Base-by-base conservation (phyloP, 2,888 invertebrate genomes). In the Drosophila yooni region DNA sequence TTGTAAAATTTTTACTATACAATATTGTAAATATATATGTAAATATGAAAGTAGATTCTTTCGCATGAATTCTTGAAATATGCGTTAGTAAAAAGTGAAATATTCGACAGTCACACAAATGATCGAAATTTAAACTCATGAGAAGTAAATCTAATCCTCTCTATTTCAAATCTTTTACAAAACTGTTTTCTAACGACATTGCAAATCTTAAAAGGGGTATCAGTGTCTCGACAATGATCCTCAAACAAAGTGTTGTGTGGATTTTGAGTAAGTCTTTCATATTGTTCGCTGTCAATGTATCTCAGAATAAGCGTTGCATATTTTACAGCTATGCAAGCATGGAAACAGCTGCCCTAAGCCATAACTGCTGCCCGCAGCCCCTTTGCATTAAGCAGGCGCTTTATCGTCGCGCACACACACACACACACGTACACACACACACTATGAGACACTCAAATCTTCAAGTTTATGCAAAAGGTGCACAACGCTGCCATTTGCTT, bases 391-490 rank as follows among this genome's bases (percentile, higher is more conserved):
- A 74, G 69, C 68, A 76, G 63, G 74, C 74, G 76, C 81, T 73
- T 63, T 70, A 73, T 74, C 65, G 56, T 63, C 60, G n/a, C 75
- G 52, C 46, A 69, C 63, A 59, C 74, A 51, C 33, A 58, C 40
- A 43, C 46, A 50, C 38, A 36, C 50, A 11, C 4, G 25, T 29
- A 15, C 56, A 31, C 33, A 43, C 46, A 46, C 46, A 38, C 40
- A 46, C 38, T 48, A 21, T 64, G 25, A 56, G 57, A 60, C 70
- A 61, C 74, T 71, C 40, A 82, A 81, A 83, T 88, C 85, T 85
- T 74, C 56, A 81, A 81, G 83, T 85, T 84, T 84, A 85, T 84
- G 88, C 86, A 76, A 81, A 83, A 76, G 79, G 76, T 74, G 73
- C 74, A 62, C 82, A 74, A 83, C 64, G 66, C 71, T 72, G 63